A percentile compares a stretch with the other conserved stretches of the same genome.
These are phyloP conservation scores for Glossosoma conforme DNA, from an alignment of 1,140 invertebrate genomes.

Conservation along the genomic window DNA sequence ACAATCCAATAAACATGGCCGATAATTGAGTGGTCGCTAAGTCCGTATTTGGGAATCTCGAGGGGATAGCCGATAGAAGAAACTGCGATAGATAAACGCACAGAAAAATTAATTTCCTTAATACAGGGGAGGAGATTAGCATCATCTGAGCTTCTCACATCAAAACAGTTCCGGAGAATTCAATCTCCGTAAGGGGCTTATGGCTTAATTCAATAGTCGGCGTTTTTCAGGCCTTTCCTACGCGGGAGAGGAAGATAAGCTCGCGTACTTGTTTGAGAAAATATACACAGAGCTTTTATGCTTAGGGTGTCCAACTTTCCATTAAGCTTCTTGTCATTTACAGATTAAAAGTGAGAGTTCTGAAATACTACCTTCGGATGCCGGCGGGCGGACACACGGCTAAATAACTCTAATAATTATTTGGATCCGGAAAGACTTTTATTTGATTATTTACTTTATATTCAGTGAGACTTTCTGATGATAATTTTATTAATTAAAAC, in stretches of 20 bases:
- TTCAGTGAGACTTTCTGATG: too few relatives aligned
- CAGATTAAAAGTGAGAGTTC: constrained; percentile 27
- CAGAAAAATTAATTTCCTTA: constrained; percentile 23
- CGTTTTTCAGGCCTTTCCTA: constrained; percentile 23
- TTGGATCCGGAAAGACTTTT: too few relatives aligned
- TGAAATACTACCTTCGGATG: too few relatives aligned
- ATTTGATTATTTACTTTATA: too few relatives aligned
- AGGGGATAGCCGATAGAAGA: not conserved
- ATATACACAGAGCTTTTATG: constrained; percentile 4
- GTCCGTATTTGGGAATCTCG: not conserved
- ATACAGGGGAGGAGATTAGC: constrained; percentile 23
- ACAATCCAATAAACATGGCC: too few relatives aligned
- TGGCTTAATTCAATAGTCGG: constrained; percentile 29
- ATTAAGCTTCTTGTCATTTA: constrained; percentile 30
- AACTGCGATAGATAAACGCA: constrained; percentile 3
- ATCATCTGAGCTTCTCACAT: constrained; percentile 21
- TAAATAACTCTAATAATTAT: too few relatives aligned
- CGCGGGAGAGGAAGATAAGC: constrained; percentile 16
- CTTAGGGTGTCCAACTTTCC: constrained; percentile 24
- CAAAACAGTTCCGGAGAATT: constrained; percentile 29
- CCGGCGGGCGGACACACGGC: too few relatives aligned
- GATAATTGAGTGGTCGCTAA: too few relatives aligned
- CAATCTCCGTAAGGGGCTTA: constrained; percentile 30
- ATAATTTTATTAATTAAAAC: too few relatives aligned
- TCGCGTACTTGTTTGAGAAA: constrained; percentile 4